Conservation (phyloP, 2,888 invertebrate species). For the Hydroisotoma schaefferi region DNA sequence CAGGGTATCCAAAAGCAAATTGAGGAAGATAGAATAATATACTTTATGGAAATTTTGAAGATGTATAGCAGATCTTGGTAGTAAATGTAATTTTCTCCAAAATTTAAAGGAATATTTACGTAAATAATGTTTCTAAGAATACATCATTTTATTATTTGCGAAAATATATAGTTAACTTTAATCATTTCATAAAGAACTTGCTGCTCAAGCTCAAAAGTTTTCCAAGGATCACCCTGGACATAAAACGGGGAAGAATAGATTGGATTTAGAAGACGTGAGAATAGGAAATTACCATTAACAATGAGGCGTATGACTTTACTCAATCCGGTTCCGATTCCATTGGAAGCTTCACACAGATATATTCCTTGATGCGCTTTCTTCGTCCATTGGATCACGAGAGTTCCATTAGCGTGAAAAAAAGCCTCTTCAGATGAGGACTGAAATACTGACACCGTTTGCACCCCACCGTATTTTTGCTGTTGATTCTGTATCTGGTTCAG, state of each 20-base stretch:
- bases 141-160: no score
- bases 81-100: no score
- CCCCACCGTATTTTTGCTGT: slow-evolving; percentile 13
- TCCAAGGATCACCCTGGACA: no score
- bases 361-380: slow-evolving; percentile 50
- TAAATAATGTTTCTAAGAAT: no score
- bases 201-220: no score
- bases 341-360: slow-evolving; percentile 53
- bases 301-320: slow-evolving; percentile 52
- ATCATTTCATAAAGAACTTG: no score
- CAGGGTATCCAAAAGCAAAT: no score
- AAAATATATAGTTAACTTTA: no score
- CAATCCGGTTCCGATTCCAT: slow-evolving; percentile 52
- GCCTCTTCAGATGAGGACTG: slow-evolving; percentile 28
- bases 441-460: background rate
- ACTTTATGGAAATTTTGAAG: no score
- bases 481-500: background rate
- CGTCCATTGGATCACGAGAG: slow-evolving; percentile 43
- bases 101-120: no score
- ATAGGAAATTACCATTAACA: slow-evolving; percentile 48
- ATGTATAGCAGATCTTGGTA: no score
- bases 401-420: slow-evolving; percentile 45
- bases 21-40: no score
- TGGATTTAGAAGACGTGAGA: slow-evolving; percentile 9
- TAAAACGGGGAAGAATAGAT: background rate